Conservation (phyloP, 2,888 invertebrate species). For the Amiota mariae region DNA sequence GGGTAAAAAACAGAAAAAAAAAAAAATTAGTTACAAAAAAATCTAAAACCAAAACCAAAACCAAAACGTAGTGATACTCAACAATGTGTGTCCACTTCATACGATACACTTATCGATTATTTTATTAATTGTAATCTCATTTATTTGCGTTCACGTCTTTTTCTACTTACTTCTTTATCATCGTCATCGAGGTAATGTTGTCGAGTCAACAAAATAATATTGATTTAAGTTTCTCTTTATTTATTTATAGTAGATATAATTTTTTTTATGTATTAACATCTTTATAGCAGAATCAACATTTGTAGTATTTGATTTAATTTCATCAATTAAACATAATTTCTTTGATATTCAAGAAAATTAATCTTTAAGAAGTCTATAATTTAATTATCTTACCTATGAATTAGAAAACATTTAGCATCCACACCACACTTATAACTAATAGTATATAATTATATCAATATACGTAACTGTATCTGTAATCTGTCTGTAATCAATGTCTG, state of each 20-base stretch:
- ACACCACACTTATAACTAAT: too few species aligned
- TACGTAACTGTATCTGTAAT: too few species aligned
- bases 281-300: too few species aligned
- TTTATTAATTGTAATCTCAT: constrained; percentile 66
- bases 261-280: background rate
- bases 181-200: constrained; percentile 26
- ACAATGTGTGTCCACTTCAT: constrained; percentile 27
- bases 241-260: constrained; percentile 43
- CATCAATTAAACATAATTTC: too few species aligned
- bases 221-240: constrained; percentile 57
- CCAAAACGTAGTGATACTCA: constrained; percentile 22
- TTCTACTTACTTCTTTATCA: constrained; percentile 43
- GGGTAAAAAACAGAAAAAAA: constrained; percentile 18
- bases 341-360: too few species aligned
- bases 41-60: too few species aligned
- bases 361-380: too few species aligned
- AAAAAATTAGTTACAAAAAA: constrained; percentile 20
- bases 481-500: too few species aligned
- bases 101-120: constrained; percentile 60
- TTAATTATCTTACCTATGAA: too few species aligned
- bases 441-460: too few species aligned
- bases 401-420: too few species aligned
- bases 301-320: too few species aligned
- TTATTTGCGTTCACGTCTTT: constrained; percentile 51
- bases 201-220: constrained; percentile 12